Evolutionary conservation across 2,888 invertebrate species (phyloP).

Genomic region (Agriopis marginaria): DNA sequence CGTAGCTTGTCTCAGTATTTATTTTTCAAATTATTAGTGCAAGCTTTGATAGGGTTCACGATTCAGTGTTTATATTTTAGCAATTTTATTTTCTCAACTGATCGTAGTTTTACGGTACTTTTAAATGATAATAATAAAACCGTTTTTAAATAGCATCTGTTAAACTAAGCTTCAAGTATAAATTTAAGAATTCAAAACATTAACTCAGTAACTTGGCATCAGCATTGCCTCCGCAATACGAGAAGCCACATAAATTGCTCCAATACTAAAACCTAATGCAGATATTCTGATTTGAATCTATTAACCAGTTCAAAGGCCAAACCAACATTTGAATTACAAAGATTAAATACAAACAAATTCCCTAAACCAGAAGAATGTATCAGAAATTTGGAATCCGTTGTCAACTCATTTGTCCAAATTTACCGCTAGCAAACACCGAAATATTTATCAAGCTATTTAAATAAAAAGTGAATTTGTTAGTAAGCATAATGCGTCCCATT

Average conservation of each 20-base stretch:
- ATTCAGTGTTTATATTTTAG: background rate
- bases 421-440: slow-evolving; percentile 44
- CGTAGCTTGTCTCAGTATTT: background rate
- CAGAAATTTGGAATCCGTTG: slow-evolving; percentile 31
- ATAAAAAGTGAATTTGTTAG: slow-evolving; percentile 44
- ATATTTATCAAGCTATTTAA: slow-evolving; percentile 46
- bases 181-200: slow-evolving; percentile 16
- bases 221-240: slow-evolving; percentile 13
- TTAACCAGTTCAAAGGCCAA: slow-evolving; percentile 42
- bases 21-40: background rate
- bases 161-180: slow-evolving; percentile 9
- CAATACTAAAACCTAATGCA: slow-evolving; percentile 33
- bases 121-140: slow-evolving; percentile 11
- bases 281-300: slow-evolving; percentile 45
- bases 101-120: background rate
- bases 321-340: slow-evolving; percentile 36
- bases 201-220: slow-evolving; percentile 12
- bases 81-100: background rate
- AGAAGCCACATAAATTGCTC: slow-evolving; percentile 22
- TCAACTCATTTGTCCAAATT: slow-evolving; percentile 32
- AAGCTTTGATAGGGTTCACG: background rate
- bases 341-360: slow-evolving; percentile 39
- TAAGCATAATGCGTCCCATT: slow-evolving; percentile 43
- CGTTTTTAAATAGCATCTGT: background rate
- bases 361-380: slow-evolving; percentile 38